Evolutionary conservation across 2,888 invertebrate genomes (phyloP).

Genomic region (Agrotis puta): DNA sequence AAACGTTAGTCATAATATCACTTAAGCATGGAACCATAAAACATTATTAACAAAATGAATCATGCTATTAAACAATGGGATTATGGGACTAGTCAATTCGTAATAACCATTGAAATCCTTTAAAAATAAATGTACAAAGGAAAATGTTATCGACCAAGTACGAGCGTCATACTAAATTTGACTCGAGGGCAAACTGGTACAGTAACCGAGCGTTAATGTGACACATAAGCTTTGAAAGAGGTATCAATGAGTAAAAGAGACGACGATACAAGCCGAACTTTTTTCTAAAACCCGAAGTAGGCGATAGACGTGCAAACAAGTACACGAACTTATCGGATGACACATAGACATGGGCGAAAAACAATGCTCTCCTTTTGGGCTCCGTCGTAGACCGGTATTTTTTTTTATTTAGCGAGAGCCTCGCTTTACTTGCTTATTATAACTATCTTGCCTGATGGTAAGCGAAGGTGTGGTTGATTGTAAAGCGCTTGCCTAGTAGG

Average conservation of each 20-base stretch:
- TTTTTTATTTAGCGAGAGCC: too few relatives aligned
- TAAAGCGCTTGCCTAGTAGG: too few relatives aligned
- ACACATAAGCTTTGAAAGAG: background rate
- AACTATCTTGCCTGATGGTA: too few relatives aligned
- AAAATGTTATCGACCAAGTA: constrained; percentile 17
- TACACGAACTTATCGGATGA: background rate
- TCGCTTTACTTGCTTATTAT: too few relatives aligned
- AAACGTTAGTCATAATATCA: constrained; percentile 15
- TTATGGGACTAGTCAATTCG: constrained; percentile 18
- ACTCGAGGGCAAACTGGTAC: constrained; percentile 5
- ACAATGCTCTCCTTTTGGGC: background rate
- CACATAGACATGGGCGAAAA: background rate
- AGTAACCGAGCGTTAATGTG: background rate
- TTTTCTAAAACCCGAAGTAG: background rate
- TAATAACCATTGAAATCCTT: constrained; percentile 19
- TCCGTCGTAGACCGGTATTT: background rate
- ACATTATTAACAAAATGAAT: constrained; percentile 36
- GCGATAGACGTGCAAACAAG: background rate
- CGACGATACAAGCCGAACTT: background rate
- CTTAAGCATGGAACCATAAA: constrained; percentile 30
- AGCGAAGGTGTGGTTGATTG: too few relatives aligned
- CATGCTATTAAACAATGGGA: constrained; percentile 37
- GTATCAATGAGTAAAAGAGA: constrained; percentile 5
- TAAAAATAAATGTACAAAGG: constrained; percentile 20
- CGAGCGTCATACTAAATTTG: constrained; percentile 1